Percentiles rank a stretch among this genome's conserved stretches.
Evolutionary conservation across 2,888 invertebrate species (phyloP).

Genomic region (Andrena hattorfiana): DNA sequence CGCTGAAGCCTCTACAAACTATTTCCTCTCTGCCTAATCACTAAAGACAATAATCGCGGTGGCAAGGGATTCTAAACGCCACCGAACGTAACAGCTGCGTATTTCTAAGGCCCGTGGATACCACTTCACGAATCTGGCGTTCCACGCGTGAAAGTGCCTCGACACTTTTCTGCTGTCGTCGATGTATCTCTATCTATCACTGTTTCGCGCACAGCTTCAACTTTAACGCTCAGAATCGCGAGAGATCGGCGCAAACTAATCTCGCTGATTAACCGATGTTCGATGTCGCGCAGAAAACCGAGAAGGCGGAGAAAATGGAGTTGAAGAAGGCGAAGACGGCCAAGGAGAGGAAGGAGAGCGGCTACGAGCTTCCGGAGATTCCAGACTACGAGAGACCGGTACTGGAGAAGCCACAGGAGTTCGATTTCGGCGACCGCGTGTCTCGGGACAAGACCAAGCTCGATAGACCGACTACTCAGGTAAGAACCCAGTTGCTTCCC

Average conservation of each 20-base stretch:
- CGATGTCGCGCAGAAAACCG: constrained; percentile 78
- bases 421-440: constrained; percentile 80
- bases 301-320: constrained; percentile 79
- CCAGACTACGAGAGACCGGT: constrained; percentile 89
- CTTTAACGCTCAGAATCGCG: constrained; percentile 4
- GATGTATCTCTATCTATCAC: constrained; percentile 33
- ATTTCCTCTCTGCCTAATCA: background rate
- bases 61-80: constrained; percentile 9
- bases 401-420: constrained; percentile 81
- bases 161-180: constrained; percentile 4
- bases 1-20: background rate
- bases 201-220: constrained; percentile 32
- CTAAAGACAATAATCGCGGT: background rate
- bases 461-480: constrained; percentile 81
- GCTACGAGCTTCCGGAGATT: constrained; percentile 83
- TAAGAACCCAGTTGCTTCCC: constrained; percentile 51
- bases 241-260: background rate
- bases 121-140: background rate
- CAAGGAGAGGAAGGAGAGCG: constrained; percentile 79
- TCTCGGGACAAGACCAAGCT: constrained; percentile 82
- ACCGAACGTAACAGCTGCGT: background rate
- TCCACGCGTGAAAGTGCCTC: background rate
- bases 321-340: constrained; percentile 79
- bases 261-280: background rate
- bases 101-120: background rate